Evolutionary conservation across 2,888 invertebrate species (phyloP).

Genomic region (Entomobrya proxima): DNA sequence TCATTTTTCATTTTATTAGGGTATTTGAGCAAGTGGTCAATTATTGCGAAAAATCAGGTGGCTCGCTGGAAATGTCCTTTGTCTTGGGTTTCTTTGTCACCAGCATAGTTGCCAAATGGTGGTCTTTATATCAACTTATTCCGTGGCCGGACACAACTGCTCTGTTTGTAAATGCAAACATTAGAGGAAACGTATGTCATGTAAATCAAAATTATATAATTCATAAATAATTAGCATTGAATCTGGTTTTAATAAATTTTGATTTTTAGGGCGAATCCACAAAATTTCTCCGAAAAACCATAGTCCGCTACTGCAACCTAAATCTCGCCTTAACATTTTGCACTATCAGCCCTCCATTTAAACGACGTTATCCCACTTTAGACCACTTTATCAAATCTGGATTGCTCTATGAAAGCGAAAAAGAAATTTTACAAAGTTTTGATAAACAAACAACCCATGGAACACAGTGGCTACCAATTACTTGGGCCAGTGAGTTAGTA

Average conservation of each 20-base stretch:
- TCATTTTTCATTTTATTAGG: conserved; percentile 68
- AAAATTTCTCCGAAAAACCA: conserved; percentile 77
- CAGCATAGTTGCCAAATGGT: conserved; percentile 95
- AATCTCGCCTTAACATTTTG: conserved; percentile 75
- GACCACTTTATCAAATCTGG: conserved; percentile 77
- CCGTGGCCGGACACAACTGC: conserved; percentile 78
- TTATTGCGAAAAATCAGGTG: conserved; percentile 28
- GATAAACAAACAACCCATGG: conserved; percentile 68
- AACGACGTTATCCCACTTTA: conserved; percentile 77
- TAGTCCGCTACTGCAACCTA: conserved; percentile 77
- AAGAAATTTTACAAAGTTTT: conserved; percentile 56
- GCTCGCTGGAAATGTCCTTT: neutral
- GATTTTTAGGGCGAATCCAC: conserved; percentile 75
- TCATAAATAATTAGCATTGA: too few species aligned
- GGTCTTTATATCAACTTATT: conserved; percentile 81
- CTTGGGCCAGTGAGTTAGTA: conserved; percentile 77
- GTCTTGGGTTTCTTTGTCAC: conserved; percentile 93
- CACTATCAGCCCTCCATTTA: conserved; percentile 77
- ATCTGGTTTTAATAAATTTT: too few species aligned
- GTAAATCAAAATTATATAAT: too few species aligned
- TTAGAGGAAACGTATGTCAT: too few species aligned
- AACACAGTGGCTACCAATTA: conserved; percentile 76
- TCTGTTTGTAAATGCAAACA: conserved; percentile 77
- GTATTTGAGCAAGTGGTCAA: conserved; percentile 77
- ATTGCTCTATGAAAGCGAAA: conserved; percentile 76